Evolutionary conservation across 2,888 invertebrate species (phyloP), one percentile per base, ranked within the genome.

Genomic region (Conops quadrifasciatus): DNA sequence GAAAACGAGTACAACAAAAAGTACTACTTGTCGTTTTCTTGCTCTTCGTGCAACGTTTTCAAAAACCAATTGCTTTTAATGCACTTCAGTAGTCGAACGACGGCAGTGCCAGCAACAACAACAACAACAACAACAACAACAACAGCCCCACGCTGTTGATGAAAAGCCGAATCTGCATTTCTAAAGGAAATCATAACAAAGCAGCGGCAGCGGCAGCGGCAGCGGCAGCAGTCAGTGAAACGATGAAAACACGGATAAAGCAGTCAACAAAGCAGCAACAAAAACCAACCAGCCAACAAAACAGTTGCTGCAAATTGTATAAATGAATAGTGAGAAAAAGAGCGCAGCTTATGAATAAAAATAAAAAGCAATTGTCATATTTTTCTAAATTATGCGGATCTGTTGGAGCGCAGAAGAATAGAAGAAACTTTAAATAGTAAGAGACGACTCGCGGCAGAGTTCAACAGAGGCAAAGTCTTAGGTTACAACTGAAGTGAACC

Each of bases 161-260:
- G n/a, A 53, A 7, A 47, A 49, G 16, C 26, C 21, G 24, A 49
- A 51, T 68, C 53, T 64, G 74, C 75, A 73, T 67, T 72, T 74
- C 72, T 72, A 71, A 64, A 49, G 70, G 59, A 60, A 72, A 71
- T 60, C 65, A 67, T 70, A 65, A 71, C 68, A 70, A 72, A 69
- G 36, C 36, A 9, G 4, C 36, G 36, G 9, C 36, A 36, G 36
- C 36, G 36, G 4, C 36, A 36, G 36, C 36, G 73, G 53, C 64
- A 75, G 59, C 67, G 59, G 19, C 59, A 68, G 49, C 28, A 60
- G 67, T 68, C 67, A 47, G 67, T 68, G 67, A 68, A 68, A 68
- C 60, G 67, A 68, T 68, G 60, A 47, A 68, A 68, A 59, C 67
- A 59, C 60, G 59, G 67, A 68, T 68, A 68, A 68, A 28, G 47